Evolutionary conservation across 2,888 invertebrate genomes (phyloP), one percentile per base, ranked within the genome.

Genomic region (Drosophila helvetica): DNA sequence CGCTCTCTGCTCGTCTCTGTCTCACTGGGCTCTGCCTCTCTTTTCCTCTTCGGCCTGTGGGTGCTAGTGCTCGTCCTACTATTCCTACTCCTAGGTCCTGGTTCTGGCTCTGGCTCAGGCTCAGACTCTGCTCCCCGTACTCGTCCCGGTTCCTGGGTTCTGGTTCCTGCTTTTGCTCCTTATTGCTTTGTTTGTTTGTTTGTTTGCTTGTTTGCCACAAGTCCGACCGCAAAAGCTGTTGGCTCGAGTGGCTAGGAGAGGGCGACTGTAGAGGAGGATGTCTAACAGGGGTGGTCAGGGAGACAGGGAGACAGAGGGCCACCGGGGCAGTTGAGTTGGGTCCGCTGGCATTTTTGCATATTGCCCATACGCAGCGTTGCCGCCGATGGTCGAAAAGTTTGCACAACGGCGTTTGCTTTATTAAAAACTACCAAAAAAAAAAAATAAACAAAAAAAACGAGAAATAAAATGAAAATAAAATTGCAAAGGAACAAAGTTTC

Each of bases 301-400:
- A 12, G 8, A n/a, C 33, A 30, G 54, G 59, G 42, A 12, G 17
- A 15, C 25, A 10, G 6, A 25, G 38, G n/a, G 62, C 15, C 19
- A 15, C 47, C 15, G 53, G 53, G 47, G 19, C 45, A 42, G 66
- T 56, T 66, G 66, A 58, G 57, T 45, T 71, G 30, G 58, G 66
- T 53, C 50, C 65, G 73, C 60, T 78, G 87, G 85, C 82, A 85
- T 85, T 83, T 74, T 87, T 83, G 83, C 84, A 82, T 84, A 87
- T 87, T 87, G 86, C 86, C 86, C 86, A 84, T 88, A 88, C 88
- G 84, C 86, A 84, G 66, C 62, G 86, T 82, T 75, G 85, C 77
- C 77, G 85, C 77, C 77, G 87, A 61, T 75, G 78, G 86, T 69
- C 71, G 77, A 82, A 69, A 83, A 87, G 77, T 84, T 87, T 85